Evolutionary conservation across 2,888 invertebrate species (phyloP).

Genomic region (Rapana venosa): DNA sequence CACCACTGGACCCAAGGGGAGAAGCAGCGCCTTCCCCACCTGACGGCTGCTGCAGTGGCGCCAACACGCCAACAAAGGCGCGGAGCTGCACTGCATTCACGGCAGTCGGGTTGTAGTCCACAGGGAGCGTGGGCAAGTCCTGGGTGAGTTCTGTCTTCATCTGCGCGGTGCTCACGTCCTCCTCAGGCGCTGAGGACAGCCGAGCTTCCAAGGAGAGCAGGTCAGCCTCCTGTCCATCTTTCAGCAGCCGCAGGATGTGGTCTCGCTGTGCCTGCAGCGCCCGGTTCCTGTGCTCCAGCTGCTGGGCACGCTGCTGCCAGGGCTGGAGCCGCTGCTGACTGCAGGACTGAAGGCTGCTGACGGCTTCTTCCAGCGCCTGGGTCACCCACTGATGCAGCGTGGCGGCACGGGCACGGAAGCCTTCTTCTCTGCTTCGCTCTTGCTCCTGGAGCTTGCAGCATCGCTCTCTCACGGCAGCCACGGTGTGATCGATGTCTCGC

Average conservation of each 20-base stretch:
- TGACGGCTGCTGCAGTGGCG: not conserved
- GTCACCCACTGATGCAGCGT: slow-evolving; percentile 14
- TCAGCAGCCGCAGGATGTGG: slow-evolving; percentile 9
- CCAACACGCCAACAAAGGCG: not conserved
- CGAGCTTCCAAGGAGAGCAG: slow-evolving; percentile 15
- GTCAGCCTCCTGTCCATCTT: not conserved
- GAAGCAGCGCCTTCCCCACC: not conserved
- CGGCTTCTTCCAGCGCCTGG: slow-evolving; percentile 8
- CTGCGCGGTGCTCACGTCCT: not conserved
- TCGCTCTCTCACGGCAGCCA: not conserved
- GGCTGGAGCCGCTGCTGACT: not conserved
- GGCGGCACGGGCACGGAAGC: not conserved
- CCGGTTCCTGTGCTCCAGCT: not conserved
- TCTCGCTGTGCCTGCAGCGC: slow-evolving; percentile 2
- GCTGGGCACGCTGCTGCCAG: not conserved
- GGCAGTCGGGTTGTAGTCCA: not conserved
- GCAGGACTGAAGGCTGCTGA: not conserved
- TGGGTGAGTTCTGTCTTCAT: not conserved
- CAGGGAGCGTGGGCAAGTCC: not conserved
- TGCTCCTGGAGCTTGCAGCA: not conserved
- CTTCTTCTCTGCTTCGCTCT: not conserved
- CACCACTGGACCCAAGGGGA: no score
- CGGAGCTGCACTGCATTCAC: not conserved
- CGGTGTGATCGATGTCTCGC: not conserved
- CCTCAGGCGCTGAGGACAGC: not conserved